Conservation (phyloP, 2,888 invertebrate species). For the Zygothrica quintamaculata region DNA sequence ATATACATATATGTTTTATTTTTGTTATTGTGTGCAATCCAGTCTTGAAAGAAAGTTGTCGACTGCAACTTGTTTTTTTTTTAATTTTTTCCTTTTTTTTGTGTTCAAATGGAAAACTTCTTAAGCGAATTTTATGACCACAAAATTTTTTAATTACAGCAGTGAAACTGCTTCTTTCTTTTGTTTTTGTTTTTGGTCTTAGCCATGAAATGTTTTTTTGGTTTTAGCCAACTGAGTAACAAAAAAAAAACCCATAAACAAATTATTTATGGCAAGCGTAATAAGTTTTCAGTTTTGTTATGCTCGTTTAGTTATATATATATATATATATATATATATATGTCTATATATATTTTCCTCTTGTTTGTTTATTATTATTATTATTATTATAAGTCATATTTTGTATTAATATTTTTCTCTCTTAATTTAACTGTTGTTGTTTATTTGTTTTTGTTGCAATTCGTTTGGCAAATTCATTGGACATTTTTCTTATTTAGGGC, state of each 20-base stretch:
- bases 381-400: not conserved
- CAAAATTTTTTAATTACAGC: constrained; percentile 43
- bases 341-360: too few species aligned
- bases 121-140: constrained; percentile 48
- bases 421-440: constrained; percentile 12
- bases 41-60: constrained; percentile 64
- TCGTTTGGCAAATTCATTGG: constrained; percentile 39
- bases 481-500: constrained; percentile 72
- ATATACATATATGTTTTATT: too few species aligned
- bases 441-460: constrained; percentile 19
- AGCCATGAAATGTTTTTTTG: constrained; percentile 38
- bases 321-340: too few species aligned
- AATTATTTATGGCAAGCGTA: constrained; percentile 51
- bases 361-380: constrained; percentile 5
- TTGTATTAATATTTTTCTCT: constrained; percentile 4
- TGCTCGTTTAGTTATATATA: constrained; percentile 6
- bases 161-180: constrained; percentile 60
- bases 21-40: constrained; percentile 7
- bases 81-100: constrained; percentile 1
- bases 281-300: constrained; percentile 23
- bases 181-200: not conserved
- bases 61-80: constrained; percentile 45
- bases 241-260: constrained; percentile 38
- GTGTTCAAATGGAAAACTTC: constrained; percentile 44
- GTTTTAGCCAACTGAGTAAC: too few species aligned